Evolutionary conservation across 2,888 invertebrate genomes (phyloP), one percentile per base, ranked within the genome.

Genomic region (Orchestes rusci): DNA sequence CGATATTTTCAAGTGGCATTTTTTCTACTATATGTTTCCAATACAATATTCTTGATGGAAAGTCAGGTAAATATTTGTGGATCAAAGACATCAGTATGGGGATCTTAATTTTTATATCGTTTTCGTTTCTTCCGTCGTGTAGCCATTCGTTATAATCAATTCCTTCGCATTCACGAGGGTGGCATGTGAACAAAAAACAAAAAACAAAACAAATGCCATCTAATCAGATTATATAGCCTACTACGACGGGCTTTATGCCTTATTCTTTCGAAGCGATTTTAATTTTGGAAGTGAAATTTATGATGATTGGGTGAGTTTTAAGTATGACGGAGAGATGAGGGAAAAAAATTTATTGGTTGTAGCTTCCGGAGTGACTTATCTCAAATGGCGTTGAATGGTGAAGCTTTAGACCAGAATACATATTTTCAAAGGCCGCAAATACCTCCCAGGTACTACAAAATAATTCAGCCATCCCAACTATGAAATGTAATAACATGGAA

Each of bases 141-240:
- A 12, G 27, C 43, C 29, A 45, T 51, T 20, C 39, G 43, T 48
- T 45, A 51, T 51, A 48, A 51, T 51, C 48, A 51, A 48, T 48
- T 57, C 52, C 46, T 46, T 39, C 39, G 23, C 5, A 5, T 10
- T 10, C 23, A 10, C 10, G 23, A 48, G 48, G 54, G 45, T 34
- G 38, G 43, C 48, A 37, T 44, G 49, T 47, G 52, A 44, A 45
- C 33, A 56, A 56, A 56, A 56, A 55, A 42, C 16, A 55, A 59
- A 57, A 58, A 58, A 57, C 56, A 46, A 46, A 46, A 49, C 45
- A 45, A 49, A 49, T 32, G 43, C 50, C 46, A 50, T 50, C 45
- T 50, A 50, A 50, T 50, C 50, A 33, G 50, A 50, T 50, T 50
- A 50, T 43, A 50, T 46, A 27, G 50, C 50, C 45, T 50, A 46